A percentile compares a stretch with the other conserved stretches of the same genome.
Conservation (phyloP, 2,797 vertebrate species). For the Phataginus tetradactyla region DNA sequence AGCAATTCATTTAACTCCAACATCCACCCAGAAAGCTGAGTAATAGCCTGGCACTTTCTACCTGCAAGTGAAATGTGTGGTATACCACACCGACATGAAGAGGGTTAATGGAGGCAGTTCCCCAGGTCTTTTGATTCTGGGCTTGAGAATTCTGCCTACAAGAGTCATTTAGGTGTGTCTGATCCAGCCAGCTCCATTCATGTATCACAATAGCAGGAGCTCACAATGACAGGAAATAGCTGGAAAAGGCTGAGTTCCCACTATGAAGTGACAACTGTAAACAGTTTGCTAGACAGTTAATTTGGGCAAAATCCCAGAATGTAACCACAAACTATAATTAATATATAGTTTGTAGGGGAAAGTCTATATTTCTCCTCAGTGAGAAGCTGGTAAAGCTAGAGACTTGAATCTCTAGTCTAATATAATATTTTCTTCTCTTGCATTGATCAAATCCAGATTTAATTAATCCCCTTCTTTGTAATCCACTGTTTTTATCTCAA, state of each 20-base stretch:
- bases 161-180: background rate
- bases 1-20: background rate
- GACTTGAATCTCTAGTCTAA: background rate
- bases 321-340: background rate
- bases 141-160: background rate
- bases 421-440: constrained; percentile 4
- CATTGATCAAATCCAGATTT: constrained; percentile 17
- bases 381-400: background rate
- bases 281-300: background rate
- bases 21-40: background rate
- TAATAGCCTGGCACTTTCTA: background rate
- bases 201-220: background rate
- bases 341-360: background rate
- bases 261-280: background rate
- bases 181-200: background rate
- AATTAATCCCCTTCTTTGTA: background rate
- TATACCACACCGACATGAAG: background rate
- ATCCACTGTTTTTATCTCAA: constrained; percentile 23
- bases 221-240: background rate
- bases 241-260: background rate
- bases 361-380: background rate
- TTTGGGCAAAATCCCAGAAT: constrained; percentile 45
- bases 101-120: background rate
- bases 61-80: background rate
- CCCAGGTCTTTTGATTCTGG: background rate